Conservation (phyloP, 2,888 invertebrate species). For the Erannis defoliaria region DNA sequence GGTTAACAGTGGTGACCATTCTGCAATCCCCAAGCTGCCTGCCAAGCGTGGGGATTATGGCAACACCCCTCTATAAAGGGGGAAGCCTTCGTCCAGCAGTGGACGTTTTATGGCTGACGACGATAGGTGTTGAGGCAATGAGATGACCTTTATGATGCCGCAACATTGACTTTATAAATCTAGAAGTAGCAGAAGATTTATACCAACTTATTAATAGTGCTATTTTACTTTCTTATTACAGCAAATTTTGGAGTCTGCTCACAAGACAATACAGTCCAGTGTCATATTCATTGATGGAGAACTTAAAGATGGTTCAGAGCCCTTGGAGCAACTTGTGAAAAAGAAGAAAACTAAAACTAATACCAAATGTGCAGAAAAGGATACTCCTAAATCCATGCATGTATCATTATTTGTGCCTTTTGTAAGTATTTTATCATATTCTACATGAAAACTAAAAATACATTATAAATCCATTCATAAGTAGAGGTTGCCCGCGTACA, state of each 20-base stretch:
- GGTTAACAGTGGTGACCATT: no score
- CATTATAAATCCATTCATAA: no score
- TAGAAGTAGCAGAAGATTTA: no score
- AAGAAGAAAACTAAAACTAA: conserved; percentile 85
- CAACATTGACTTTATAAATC: no score
- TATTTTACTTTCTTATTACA: conserved; percentile 59
- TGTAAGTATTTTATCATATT: conserved; percentile 80
- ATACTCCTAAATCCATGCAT: conserved; percentile 84
- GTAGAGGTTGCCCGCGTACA: no score
- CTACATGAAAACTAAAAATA: neutral
- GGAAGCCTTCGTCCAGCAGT: no score
- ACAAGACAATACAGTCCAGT: conserved; percentile 87
- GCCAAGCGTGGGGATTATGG: no score
- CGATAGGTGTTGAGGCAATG: no score
- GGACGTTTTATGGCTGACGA: no score
- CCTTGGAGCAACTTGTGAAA: conserved; percentile 88
- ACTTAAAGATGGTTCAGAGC: conserved; percentile 87
- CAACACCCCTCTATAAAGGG: no score
- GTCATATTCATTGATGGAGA: conserved; percentile 92
- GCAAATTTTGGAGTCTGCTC: conserved; percentile 87
- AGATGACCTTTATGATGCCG: no score
- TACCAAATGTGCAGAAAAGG: conserved; percentile 71
- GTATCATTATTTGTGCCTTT: conserved; percentile 90
- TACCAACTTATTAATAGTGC: neutral
- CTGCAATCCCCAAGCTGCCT: no score